phyloP scores from a whole-genome alignment of 2,797 vertebrate genomes.

The Microtus agrestis region DNA sequence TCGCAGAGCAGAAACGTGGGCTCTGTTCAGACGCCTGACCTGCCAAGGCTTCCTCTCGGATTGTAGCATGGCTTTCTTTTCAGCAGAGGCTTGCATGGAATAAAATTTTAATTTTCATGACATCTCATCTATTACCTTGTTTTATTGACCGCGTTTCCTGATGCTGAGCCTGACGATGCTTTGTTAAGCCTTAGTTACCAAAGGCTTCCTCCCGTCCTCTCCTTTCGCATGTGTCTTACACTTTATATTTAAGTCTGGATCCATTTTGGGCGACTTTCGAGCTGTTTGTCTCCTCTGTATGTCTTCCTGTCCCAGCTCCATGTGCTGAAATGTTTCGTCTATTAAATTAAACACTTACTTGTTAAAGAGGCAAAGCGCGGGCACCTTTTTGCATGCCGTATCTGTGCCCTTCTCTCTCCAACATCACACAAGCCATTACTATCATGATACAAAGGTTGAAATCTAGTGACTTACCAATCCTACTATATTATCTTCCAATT shows the following conservation, averaged over 20 bases:
- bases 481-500: neutral
- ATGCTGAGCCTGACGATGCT: neutral
- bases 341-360: neutral
- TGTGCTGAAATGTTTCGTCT: neutral
- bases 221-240: neutral
- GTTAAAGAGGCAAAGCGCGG: neutral
- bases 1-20: neutral
- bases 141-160: neutral
- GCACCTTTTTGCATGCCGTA: neutral
- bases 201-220: neutral
- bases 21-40: neutral
- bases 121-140: neutral
- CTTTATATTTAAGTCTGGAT: conserved; percentile 19
- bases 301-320: neutral
- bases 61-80: neutral
- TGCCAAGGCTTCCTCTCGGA: neutral
- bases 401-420: neutral
- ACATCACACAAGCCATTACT: neutral
- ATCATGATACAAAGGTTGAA: neutral
- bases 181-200: neutral
- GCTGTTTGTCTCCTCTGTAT: neutral
- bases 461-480: neutral
- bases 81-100: neutral
- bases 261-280: neutral
- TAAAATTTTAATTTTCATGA: conserved; percentile 36